Conservation (phyloP, 30 jellyfish, hydroid and myxozoan genomes). For the Turritopsis rubra region DNA sequence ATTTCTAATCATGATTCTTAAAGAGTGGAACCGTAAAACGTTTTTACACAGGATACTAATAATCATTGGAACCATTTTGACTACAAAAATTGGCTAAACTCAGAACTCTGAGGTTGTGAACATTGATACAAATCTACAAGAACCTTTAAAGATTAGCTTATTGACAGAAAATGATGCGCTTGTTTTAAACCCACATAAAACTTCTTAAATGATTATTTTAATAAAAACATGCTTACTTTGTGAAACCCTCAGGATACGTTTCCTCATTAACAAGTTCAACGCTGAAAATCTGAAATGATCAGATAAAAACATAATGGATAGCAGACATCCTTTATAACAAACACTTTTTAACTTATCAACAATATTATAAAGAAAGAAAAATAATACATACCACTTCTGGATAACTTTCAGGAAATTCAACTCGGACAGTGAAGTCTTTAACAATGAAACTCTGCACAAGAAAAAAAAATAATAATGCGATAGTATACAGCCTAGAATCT, state of each 20-base stretch:
- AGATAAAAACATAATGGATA: not conserved
- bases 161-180: no score
- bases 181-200: no score
- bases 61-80: no score
- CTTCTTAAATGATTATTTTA: not conserved
- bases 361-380: no score
- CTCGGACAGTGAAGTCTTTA: constrained; percentile 2
- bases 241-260: constrained; percentile 4
- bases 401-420: constrained; percentile 18
- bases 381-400: constrained; percentile 14
- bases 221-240: not conserved
- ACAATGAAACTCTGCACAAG: constrained; percentile 15
- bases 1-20: no score
- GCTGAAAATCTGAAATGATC: not conserved
- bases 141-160: no score
- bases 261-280: constrained; percentile 5
- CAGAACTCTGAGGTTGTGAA: no score
- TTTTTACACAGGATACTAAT: no score
- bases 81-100: no score
- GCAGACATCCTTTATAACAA: not conserved
- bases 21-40: no score
- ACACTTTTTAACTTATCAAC: not conserved
- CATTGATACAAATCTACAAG: no score
- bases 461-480: not conserved
- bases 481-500: not conserved